These are phyloP conservation scores for Trochalopteron elliotii DNA, from an alignment of 2,113 vertebrate genomes.

Conservation along the genomic window DNA sequence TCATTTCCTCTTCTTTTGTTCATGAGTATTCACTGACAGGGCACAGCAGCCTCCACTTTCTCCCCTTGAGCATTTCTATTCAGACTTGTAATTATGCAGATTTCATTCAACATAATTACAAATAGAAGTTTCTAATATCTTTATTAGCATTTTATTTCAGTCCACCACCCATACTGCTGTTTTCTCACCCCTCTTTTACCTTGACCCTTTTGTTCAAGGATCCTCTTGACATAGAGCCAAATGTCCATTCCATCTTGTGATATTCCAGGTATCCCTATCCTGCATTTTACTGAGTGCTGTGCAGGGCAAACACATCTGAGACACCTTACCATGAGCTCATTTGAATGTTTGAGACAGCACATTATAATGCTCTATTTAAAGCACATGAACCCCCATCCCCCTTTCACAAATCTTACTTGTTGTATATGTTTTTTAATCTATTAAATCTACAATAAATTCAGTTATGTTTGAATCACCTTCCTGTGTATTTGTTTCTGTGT, in stretches of 20 bases:
- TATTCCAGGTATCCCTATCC: background rate
- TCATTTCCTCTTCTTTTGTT: background rate
- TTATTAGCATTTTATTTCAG: background rate
- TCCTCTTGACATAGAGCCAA: background rate
- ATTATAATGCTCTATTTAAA: background rate
- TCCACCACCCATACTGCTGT: background rate
- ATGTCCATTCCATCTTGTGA: background rate
- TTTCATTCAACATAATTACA: background rate
- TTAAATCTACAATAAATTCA: background rate
- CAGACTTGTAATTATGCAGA: background rate
- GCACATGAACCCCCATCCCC: accelerated
- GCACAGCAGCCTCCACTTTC: background rate
- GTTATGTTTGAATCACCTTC: background rate
- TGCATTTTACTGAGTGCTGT: background rate
- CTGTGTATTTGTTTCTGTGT: background rate
- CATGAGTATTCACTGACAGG: background rate
- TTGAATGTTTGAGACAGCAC: background rate
- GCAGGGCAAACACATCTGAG: background rate
- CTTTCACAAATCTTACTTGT: background rate
- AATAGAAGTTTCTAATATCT: background rate
- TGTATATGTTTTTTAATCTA: background rate
- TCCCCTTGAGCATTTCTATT: background rate
- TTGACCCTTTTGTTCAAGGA: background rate
- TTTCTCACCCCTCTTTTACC: background rate
- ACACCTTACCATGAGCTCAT: background rate